Conservation (phyloP, 2,113 vertebrate species). For the Vidua chalybeata region DNA sequence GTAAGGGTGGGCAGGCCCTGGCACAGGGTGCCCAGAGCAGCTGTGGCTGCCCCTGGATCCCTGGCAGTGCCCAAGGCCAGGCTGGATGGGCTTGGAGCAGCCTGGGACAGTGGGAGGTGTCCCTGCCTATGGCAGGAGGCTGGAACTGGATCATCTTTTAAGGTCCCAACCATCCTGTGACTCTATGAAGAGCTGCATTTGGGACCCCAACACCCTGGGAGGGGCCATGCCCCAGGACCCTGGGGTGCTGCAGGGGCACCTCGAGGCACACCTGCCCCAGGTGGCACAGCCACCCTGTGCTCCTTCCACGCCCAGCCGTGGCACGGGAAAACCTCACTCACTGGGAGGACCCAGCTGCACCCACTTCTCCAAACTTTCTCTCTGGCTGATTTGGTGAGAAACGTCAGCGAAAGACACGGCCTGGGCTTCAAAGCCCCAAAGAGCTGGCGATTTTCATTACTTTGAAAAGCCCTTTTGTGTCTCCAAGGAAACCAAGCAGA, state of each 20-base stretch:
- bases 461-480: conserved; percentile 53
- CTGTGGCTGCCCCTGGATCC: neutral
- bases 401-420: neutral
- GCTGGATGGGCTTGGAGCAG: fast-evolving
- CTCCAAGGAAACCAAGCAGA: conserved; percentile 70
- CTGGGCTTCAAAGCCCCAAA: conserved; percentile 26
- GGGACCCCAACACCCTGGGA: neutral
- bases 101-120: neutral
- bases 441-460: conserved; percentile 28
- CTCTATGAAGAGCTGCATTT: neutral
- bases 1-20: neutral
- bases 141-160: neutral
- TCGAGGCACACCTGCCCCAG: fast-evolving
- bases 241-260: fast-evolving
- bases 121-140: neutral
- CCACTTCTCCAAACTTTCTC: neutral
- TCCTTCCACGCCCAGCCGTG: neutral
- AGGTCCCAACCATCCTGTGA: neutral
- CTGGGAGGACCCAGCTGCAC: neutral
- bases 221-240: too few relatives aligned
- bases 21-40: neutral
- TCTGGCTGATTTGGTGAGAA: neutral
- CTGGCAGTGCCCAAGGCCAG: neutral
- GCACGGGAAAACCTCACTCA: neutral
- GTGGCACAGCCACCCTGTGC: neutral